A percentile compares a stretch with the other conserved stretches of the same genome.
phyloP scores from a whole-genome alignment of 2,888 invertebrate species.

The Urechis unicinctus region DNA sequence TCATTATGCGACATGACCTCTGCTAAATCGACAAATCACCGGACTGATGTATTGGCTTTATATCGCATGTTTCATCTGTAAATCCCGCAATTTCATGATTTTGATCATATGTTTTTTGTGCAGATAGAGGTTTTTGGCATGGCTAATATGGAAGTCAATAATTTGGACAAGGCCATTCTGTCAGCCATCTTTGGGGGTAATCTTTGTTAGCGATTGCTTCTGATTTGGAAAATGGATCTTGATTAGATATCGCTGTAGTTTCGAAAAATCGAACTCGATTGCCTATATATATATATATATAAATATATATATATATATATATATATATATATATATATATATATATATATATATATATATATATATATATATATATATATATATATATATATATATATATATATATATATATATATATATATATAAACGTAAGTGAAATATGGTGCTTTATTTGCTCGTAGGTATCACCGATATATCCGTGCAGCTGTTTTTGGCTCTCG shows the following conservation, averaged over 20 bases:
- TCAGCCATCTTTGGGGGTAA: conserved; percentile 9
- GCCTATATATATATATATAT: background rate
- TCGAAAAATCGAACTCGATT: too few species aligned
- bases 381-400: conserved; percentile 1
- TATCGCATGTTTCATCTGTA: background rate
- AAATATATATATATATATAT: conserved; percentile 1
- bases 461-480: conserved; percentile 3
- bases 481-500: conserved; percentile 5
- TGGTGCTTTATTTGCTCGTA: background rate
- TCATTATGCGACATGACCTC: too few species aligned
- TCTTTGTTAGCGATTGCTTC: too few species aligned
- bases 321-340: background rate
- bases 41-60: background rate
- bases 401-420: conserved; percentile 2
- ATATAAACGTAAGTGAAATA: background rate
- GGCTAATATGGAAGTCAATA: background rate
- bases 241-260: too few species aligned
- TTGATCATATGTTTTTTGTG: too few species aligned
- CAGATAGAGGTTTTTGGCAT: conserved; percentile 11
- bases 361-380: too few species aligned
- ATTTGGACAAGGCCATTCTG: conserved; percentile 8
- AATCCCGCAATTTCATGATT: background rate
- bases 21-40: too few species aligned
- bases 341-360: too few species aligned
- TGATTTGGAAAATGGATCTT: too few species aligned